Conservation (phyloP, 2,797 vertebrate species). For the Masticophis lateralis region DNA sequence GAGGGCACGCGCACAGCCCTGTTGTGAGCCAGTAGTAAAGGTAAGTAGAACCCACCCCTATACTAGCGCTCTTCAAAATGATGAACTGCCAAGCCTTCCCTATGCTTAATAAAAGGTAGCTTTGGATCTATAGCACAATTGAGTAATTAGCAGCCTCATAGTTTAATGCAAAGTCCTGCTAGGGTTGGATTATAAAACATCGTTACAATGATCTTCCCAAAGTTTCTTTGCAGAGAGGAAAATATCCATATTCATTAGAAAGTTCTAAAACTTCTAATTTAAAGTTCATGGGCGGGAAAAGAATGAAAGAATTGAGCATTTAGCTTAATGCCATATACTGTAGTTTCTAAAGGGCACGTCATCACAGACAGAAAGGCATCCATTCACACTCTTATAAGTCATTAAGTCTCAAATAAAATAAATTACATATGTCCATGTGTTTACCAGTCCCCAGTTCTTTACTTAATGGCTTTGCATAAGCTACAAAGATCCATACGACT, state of each 20-base stretch:
- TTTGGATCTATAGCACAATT: background rate
- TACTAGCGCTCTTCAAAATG: background rate
- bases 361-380: background rate
- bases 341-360: background rate
- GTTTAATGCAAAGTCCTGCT: background rate
- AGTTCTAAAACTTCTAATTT: background rate
- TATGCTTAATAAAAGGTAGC: background rate
- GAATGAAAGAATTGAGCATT: background rate
- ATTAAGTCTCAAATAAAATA: background rate
- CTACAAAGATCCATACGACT: constrained; percentile 21
- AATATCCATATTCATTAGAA: background rate
- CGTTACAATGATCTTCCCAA: background rate
- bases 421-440: background rate
- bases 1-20: too few relatives aligned
- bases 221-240: background rate
- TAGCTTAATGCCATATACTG: background rate
- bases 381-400: background rate
- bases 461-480: background rate
- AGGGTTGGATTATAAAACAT: background rate
- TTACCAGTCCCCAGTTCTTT: background rate
- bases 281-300: background rate
- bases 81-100: background rate
- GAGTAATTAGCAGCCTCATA: background rate
- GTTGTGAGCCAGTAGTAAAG: too few relatives aligned
- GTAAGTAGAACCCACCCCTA: too few relatives aligned